These are phyloP conservation scores for Spodoptera litura DNA, from an alignment of 1,140 invertebrate species.

Conservation along the genomic window DNA sequence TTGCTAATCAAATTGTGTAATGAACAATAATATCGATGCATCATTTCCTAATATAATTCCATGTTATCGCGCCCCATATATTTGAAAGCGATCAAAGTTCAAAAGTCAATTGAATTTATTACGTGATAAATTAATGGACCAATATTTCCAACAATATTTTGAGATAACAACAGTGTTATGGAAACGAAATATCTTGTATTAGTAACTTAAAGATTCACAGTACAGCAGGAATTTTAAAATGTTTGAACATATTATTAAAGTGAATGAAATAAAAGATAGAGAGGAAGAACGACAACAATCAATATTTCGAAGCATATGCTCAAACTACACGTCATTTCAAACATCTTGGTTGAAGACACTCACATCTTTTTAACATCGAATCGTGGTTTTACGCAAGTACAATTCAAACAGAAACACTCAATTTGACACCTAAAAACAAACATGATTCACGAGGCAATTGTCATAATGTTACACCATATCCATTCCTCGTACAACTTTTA, in stretches of 20 bases:
- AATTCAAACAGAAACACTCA: no score
- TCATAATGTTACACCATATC: background rate
- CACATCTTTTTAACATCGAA: no score
- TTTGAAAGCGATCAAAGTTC: conserved; percentile 31
- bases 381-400: no score
- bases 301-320: no score
- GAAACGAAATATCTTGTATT: background rate
- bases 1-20: conserved; percentile 26
- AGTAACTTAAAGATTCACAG: no score
- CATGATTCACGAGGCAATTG: background rate
- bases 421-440: background rate
- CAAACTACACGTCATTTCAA: no score
- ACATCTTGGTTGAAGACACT: no score
- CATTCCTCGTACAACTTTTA: background rate
- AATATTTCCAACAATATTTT: conserved; percentile 11
- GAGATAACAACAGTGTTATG: conserved; percentile 22
- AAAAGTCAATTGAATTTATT: conserved; percentile 40
- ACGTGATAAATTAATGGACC: conserved; percentile 3
- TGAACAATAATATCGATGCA: conserved; percentile 18
- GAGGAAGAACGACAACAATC: no score
- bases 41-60: conserved; percentile 41
- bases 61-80: conserved; percentile 45
- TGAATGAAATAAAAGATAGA: no score
- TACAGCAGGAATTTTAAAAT: no score
- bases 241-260: no score